Percentiles rank a stretch among this genome's conserved stretches.
Conservation (phyloP, 2,797 vertebrate species). For the Sylvilagus floridanus region DNA sequence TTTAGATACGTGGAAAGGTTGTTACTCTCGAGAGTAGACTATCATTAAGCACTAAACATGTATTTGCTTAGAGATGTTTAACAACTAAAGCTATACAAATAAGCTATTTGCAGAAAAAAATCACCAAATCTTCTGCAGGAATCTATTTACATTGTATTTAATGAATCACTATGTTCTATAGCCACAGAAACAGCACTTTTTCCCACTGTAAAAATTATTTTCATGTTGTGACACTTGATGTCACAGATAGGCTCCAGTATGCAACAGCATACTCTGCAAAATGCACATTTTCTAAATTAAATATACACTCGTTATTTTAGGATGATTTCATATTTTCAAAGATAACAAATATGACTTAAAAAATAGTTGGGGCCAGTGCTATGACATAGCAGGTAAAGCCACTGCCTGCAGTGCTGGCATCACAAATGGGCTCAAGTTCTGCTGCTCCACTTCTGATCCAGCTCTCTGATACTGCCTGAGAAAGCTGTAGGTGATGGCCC, state of each 20-base stretch:
- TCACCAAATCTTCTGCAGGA: not conserved
- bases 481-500: no score
- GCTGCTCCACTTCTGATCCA: no score
- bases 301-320: not conserved
- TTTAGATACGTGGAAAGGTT: not conserved
- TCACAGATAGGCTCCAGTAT: not conserved
- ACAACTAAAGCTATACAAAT: not conserved
- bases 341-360: not conserved
- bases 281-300: not conserved
- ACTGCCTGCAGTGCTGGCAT: no score
- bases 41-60: not conserved
- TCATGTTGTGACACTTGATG: not conserved
- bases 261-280: not conserved
- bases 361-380: not conserved
- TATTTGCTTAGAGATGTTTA: not conserved
- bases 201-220: not conserved
- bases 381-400: no score
- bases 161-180: not conserved
- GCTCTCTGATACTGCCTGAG: no score
- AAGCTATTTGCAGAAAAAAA: not conserved
- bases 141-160: not conserved
- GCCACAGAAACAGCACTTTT: not conserved
- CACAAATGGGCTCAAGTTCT: no score
- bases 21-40: not conserved
- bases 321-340: not conserved